Evolutionary conservation across 2,113 vertebrate genomes (phyloP), one percentile per base, ranked within the genome.

Genomic region (Rhinolophus ferrumequinum): DNA sequence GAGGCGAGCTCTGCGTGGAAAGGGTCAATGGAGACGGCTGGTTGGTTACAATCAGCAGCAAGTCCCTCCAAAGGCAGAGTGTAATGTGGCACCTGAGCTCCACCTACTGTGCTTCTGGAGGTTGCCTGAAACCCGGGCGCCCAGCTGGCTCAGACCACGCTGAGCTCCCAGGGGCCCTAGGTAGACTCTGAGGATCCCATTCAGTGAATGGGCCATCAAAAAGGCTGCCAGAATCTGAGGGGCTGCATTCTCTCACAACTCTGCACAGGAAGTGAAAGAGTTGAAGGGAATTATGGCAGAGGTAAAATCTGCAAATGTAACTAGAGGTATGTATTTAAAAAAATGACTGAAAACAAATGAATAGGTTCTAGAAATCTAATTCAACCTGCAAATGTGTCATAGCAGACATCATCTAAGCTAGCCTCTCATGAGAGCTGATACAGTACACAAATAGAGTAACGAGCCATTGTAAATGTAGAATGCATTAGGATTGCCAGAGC

Each of bases 11-110:
- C 69, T 56, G 69, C 44, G 2, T 1, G 6, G 35, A 82, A 72
- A 86, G 75, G 56, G 44, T 56, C 54, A 77, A 6, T 54, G 41
- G 56, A 75, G 35, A 47, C 18, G 6, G 22, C 67, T 26, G 16
- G 50, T 44, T 15, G 54, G 16, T 66, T 80, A 35, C 75, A 80
- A 69, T 75, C 87, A 66, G 3, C 52, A 44, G 69, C 21, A 41
- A 13, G 5, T 69, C 50, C 26, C 35, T 52, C 50, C 13, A 7
- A 60, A 97, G 75, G 80, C 64, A 38, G n/a, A 21, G 19, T 19
- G 28, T 26, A 89, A 5, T 4, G 26, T 5, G 62, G 94, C 80
- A 66, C 93, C 96, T 87, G 94, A 97, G 88, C 96, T 97, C 97
- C 95, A 97, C 90, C 93, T 97, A 62, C 91, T 30, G 94, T 90